These are phyloP conservation scores for Xenopus tropicalis DNA, from an alignment of 2,113 vertebrate genomes.

Conservation along the genomic window DNA sequence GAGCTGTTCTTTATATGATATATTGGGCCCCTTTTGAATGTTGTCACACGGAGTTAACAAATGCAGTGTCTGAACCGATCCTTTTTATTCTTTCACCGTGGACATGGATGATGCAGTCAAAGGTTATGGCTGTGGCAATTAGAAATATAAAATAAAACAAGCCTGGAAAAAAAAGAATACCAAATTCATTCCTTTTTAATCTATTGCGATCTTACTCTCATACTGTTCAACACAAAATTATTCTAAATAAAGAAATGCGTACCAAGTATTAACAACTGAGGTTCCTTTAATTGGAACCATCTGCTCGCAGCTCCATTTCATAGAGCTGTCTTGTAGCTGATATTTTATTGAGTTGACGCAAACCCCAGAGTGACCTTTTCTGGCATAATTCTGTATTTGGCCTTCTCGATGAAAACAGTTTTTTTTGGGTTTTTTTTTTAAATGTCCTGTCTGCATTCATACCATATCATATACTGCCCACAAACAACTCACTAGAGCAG, in stretches of 20 bases:
- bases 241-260: constrained; percentile 8
- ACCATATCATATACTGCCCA: neutral
- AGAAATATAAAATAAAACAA: neutral
- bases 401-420: neutral
- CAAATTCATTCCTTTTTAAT: neutral
- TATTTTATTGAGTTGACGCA: constrained; percentile 22
- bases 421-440: neutral
- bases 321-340: constrained; percentile 15
- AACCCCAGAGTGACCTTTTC: constrained; percentile 8
- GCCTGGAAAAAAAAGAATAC: neutral
- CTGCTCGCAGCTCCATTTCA: neutral
- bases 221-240: neutral
- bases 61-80: constrained; percentile 41
- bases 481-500: neutral
- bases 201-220: neutral
- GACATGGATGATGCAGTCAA: neutral
- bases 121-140: neutral
- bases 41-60: constrained; percentile 64
- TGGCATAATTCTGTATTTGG: constrained; percentile 7
- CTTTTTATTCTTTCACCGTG: constrained; percentile 8
- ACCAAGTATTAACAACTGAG: neutral
- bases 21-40: constrained; percentile 72
- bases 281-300: constrained; percentile 9
- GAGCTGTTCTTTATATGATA: constrained; percentile 68
- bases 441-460: neutral